Percentiles rank a stretch among this genome's conserved stretches.
These are phyloP conservation scores for Pogonocichla stellata DNA, from an alignment of 2,113 vertebrate genomes.

Conservation along the genomic window DNA sequence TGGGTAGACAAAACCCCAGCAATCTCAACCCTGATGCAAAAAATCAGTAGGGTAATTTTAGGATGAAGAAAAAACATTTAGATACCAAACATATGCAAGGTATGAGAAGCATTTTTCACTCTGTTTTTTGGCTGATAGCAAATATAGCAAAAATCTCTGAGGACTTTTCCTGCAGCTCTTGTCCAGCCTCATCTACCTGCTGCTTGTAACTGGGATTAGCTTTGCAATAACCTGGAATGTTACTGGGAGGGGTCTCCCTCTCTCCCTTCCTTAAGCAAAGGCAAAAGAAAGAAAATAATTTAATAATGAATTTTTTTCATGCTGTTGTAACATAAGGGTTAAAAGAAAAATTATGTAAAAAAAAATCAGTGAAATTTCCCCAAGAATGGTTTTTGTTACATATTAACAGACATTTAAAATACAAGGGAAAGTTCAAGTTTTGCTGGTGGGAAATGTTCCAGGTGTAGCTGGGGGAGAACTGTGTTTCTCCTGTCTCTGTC, in stretches of 20 bases:
- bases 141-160: not conserved
- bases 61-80: not conserved
- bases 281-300: not conserved
- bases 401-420: not conserved
- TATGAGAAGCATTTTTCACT: not conserved
- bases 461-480: not conserved
- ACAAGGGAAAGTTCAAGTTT: not conserved
- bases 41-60: not conserved
- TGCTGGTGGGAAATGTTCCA: fast-evolving
- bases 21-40: not conserved
- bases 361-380: not conserved
- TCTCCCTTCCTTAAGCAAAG: not conserved
- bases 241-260: not conserved
- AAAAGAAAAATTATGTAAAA: not conserved
- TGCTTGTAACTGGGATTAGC: not conserved
- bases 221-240: not conserved
- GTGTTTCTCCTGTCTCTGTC: not conserved
- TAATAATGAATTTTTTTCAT: not conserved
- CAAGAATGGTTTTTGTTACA: not conserved
- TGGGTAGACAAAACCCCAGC: not conserved
- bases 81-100: not conserved
- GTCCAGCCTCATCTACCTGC: not conserved
- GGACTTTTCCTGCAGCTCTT: not conserved
- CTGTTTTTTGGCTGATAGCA: not conserved
- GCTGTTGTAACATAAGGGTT: not conserved